phyloP scores from a whole-genome alignment of 1,140 invertebrate species.

The Heliconius nattereri region DNA sequence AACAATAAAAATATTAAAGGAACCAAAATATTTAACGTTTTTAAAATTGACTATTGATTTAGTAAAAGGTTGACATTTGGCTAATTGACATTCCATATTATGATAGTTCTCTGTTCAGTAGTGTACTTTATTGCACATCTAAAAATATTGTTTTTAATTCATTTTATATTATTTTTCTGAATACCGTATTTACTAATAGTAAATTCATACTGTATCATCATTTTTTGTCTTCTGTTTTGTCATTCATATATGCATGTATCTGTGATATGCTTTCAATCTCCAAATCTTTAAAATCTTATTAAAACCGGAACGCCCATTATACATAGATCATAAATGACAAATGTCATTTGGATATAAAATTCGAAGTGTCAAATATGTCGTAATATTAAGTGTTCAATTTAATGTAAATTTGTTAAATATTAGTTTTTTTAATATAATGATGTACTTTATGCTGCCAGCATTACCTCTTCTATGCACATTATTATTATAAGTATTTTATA shows the following conservation, averaged over 20 bases:
- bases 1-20: not conserved
- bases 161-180: no score
- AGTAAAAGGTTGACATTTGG: no score
- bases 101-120: not conserved
- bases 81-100: not conserved
- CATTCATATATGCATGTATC: no score
- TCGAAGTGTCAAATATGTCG: not conserved
- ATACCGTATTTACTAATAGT: no score
- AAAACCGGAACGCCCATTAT: not conserved
- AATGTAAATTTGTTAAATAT: not conserved
- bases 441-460: not conserved
- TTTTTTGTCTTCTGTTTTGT: no score
- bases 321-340: not conserved
- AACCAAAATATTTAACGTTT: not conserved
- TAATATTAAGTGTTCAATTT: not conserved
- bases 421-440: not conserved
- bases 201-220: no score
- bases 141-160: no score
- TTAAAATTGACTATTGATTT: not conserved
- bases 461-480: not conserved
- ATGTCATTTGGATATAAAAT: not conserved
- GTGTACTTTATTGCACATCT: no score
- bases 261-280: not conserved
- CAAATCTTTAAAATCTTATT: not conserved
- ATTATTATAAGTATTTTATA: not conserved